Base-by-base conservation (phyloP, 2,113 vertebrate species). In the Psittacula cyanocephala region DNA sequence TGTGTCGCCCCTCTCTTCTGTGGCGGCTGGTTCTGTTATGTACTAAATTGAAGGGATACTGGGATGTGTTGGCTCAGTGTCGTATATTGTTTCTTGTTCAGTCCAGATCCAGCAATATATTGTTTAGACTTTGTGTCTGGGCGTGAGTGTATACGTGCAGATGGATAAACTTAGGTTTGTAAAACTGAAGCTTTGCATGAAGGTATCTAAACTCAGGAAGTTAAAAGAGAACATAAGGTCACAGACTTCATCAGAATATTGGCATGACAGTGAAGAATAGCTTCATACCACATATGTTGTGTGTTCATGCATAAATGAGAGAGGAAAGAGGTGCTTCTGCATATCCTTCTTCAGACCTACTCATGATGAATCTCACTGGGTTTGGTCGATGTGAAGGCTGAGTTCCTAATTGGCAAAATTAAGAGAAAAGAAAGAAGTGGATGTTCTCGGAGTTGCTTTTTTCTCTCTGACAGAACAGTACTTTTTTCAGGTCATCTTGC, bases 161-260 rank as follows among this genome's bases (percentile, higher is more conserved):
- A 91, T 47, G 84, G n/a, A 60, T 93, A 64, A 81, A 63, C 55
- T 86, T 86, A 63, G 46, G 49, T 74, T 69, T 78, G 67, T 78
- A 59, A 95, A 90, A 50, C 43, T 12, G 74, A 60, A 88, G 80
- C 64, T 90, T 86, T 75, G 43, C 35, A 27, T 41, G 60, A 78
- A 81, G 67, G 59, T 90, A 2, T 90, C 82, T 88, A 68, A 93
- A 93, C 83, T 96, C 77, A 79, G 90, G 92, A 94, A 94, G 88
- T 86, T 84, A 88, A 62, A 72, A 52, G 69, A 85, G 88, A 95
- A 93, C 88, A 62, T 62, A 90, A 93, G 77, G 95, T 93, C 90
- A 93, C 75, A 69, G 86, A 86, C 88, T 59, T 86, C 75, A 69
- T 87, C 77, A 93, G 77, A 93, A 74, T 88, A 65, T 31, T 90